phyloP scores from a whole-genome alignment of 2,888 invertebrate genomes.

The Tetranychus piercei region DNA sequence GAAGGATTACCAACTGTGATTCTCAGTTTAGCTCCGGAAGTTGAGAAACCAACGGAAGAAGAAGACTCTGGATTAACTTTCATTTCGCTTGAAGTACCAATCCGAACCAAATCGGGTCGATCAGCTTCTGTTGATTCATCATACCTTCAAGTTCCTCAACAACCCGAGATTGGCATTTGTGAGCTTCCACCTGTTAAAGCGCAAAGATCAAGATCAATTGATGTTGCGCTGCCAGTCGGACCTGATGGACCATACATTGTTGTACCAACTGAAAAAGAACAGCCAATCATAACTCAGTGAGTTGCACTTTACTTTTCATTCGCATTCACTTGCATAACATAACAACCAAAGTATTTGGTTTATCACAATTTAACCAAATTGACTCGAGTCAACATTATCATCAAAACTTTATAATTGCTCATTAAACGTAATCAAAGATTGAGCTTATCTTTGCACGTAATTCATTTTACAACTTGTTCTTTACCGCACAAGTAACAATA shows the following conservation, averaged over 20 bases:
- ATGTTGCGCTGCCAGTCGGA: slow-evolving; percentile 66
- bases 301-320: background rate
- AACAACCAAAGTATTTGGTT: too few species aligned
- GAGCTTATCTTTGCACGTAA: too few species aligned
- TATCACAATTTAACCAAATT: too few species aligned
- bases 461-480: too few species aligned
- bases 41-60: slow-evolving; percentile 11
- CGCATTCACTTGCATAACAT: background rate
- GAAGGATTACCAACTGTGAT: slow-evolving; percentile 21
- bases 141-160: slow-evolving; percentile 42
- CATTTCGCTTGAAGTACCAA: slow-evolving; percentile 57
- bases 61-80: slow-evolving; percentile 41
- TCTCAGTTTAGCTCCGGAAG: slow-evolving; percentile 17
- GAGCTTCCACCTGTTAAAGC: slow-evolving; percentile 24
- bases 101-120: slow-evolving; percentile 51
- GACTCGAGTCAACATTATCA: too few species aligned
- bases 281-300: slow-evolving; percentile 20
- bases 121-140: slow-evolving; percentile 74
- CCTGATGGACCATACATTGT: slow-evolving; percentile 20
- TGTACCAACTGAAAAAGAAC: slow-evolving; percentile 18
- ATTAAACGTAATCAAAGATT: too few species aligned
- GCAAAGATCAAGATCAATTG: slow-evolving; percentile 60
- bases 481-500: too few species aligned
- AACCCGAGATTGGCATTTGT: slow-evolving; percentile 36
- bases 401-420: too few species aligned